Evolutionary conservation across 2,113 vertebrate genomes (phyloP).

Genomic region (Nerophis ophidion): DNA sequence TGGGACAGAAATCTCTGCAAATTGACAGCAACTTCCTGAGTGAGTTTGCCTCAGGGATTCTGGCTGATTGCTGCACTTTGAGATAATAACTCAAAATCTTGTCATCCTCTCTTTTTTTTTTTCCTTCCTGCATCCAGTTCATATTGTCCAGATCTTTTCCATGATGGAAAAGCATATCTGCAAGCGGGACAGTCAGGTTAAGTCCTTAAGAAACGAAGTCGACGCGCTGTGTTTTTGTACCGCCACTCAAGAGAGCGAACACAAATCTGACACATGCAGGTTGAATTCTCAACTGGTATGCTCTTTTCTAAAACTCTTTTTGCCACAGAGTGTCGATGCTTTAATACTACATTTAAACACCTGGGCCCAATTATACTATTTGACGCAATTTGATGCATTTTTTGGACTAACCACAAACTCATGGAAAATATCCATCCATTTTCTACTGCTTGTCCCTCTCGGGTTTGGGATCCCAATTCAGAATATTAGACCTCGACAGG

Average conservation of each 20-base stretch:
- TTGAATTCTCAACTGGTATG: constrained; percentile 59
- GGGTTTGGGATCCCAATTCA: too few relatives aligned
- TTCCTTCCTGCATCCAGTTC: constrained; percentile 53
- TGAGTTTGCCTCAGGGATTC: constrained; percentile 56
- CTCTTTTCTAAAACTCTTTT: constrained; percentile 1
- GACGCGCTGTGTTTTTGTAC: constrained; percentile 40
- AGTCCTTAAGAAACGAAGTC: constrained; percentile 56
- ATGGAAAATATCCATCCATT: too few relatives aligned
- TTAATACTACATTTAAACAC: too few relatives aligned
- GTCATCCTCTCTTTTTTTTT: constrained; percentile 40
- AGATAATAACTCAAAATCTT: constrained; percentile 4
- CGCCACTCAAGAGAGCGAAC: constrained; percentile 45
- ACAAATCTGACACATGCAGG: constrained; percentile 36
- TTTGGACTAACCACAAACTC: too few relatives aligned
- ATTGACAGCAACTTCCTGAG: constrained; percentile 73
- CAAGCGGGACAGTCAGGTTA: constrained; percentile 50
- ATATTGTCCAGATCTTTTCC: constrained; percentile 73
- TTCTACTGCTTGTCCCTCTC: too few relatives aligned
- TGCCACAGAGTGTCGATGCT: too few relatives aligned
- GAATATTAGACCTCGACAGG: too few relatives aligned
- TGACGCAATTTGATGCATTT: too few relatives aligned
- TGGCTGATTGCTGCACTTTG: constrained; percentile 22
- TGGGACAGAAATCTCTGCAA: constrained; percentile 66
- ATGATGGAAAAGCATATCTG: constrained; percentile 60
- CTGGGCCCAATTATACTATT: too few relatives aligned